Percentiles rank a stretch among this genome's conserved stretches.
These are phyloP conservation scores for Stictocephala bisonia DNA, from an alignment of 2,888 invertebrate species.

Conservation along the genomic window DNA sequence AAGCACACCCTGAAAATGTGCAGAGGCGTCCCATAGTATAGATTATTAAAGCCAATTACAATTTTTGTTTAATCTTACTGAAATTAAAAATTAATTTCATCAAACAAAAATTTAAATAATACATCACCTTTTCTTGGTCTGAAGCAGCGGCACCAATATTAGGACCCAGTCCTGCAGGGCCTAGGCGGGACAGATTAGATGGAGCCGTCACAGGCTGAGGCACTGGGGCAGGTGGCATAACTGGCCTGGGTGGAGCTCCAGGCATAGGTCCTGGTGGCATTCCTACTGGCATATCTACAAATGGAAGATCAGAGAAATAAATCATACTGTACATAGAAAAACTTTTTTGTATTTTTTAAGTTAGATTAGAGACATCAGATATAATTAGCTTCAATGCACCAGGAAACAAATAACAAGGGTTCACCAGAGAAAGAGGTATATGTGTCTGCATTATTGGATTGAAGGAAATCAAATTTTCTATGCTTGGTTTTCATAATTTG, in stretches of 20 bases:
- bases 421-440: too few relatives aligned
- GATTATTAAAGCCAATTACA: too few relatives aligned
- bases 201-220: slow-evolving; percentile 52
- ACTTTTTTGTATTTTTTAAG: too few relatives aligned
- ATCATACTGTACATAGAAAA: too few relatives aligned
- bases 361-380: too few relatives aligned
- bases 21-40: too few relatives aligned
- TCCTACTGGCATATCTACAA: slow-evolving; percentile 25
- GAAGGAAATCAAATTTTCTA: too few relatives aligned
- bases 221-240: slow-evolving; percentile 45
- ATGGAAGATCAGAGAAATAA: neutral
- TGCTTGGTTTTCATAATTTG: too few relatives aligned
- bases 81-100: slow-evolving; percentile 34
- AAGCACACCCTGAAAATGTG: too few relatives aligned
- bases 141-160: slow-evolving; percentile 68
- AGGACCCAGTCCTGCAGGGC: slow-evolving; percentile 5
- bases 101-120: slow-evolving; percentile 33
- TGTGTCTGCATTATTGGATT: too few relatives aligned
- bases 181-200: slow-evolving; percentile 45
- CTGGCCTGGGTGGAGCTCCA: slow-evolving; percentile 25
- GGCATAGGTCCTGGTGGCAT: slow-evolving; percentile 43
- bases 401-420: too few relatives aligned
- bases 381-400: too few relatives aligned
- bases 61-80: neutral
- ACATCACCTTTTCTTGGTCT: slow-evolving; percentile 89